Base-by-base conservation (phyloP, 1,140 invertebrate genomes). In the Pseudomyrmex dendroicus region DNA sequence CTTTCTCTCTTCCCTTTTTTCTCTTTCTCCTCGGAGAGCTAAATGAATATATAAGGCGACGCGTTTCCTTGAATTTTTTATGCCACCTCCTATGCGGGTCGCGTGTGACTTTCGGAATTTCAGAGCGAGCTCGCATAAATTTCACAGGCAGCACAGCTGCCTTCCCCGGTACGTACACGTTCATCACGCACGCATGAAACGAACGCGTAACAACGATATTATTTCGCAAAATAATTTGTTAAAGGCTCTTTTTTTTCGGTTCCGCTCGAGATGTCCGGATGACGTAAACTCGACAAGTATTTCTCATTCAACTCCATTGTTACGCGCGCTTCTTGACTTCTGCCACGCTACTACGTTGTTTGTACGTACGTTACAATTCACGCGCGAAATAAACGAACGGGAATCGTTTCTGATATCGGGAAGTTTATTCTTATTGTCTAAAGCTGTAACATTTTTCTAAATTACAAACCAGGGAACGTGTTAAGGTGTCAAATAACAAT, bases 41-140 rank as follows among this genome's bases (percentile, higher is more conserved):
- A 61, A 76, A 83, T n/a, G 50, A 13, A 15, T 52, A 50, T 15
- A 17, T 48, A 76, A 10, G 12, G 13, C 50, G 20, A 8, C 9
- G 15, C 54, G 44, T n/a, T 64, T 57, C 35, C 20, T 83, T 48
- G 20, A 63, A 83, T 66, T 64, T 83, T 73, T 66, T 62, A 12
- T 54, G 12, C 8, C 59, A n/a, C 35, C 8, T 48, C 15, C 20
- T 4, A 35, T 35, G 35, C 61, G 2, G 4, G 22, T 54, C 15
- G 12, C 68, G 12, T n/a, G 48, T 63, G 57, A 63, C 35, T 35
- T 73, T 59, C 20, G 7, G 8, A 13, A 0, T 22, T 50, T 62
- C 62, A 59, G 20, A 17, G 20, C 7, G 5, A 44, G 59, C 17
- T 20, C 20, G 48, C 15, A 46, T 59, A 59, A 82, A 50, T 61